A percentile compares a stretch with the other conserved stretches of the same genome.
phyloP scores from a whole-genome alignment of 2,113 vertebrate species.

The Pterophyllum scalare region DNA sequence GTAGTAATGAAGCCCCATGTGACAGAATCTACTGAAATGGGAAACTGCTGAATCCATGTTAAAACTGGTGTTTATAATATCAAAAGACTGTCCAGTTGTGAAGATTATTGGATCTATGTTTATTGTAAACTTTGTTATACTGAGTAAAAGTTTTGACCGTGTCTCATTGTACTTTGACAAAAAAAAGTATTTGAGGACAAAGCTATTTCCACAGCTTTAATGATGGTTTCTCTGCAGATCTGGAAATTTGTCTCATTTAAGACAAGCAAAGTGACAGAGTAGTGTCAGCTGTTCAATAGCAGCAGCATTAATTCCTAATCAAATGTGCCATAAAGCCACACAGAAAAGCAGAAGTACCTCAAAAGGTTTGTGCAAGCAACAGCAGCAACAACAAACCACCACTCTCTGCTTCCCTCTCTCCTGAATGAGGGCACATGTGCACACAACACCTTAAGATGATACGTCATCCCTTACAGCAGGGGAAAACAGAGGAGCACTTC shows the following conservation, averaged over 20 bases:
- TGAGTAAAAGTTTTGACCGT: neutral
- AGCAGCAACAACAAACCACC: neutral
- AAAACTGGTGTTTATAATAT: too few relatives aligned
- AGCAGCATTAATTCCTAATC: neutral
- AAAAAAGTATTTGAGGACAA: neutral
- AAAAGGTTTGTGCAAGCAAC: neutral
- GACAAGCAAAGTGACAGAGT: neutral
- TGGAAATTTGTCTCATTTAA: neutral
- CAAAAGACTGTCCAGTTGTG: rapidly evolving
- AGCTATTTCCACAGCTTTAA: neutral
- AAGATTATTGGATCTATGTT: neutral
- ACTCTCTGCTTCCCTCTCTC: neutral
- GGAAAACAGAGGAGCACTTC: conserved; percentile 54
- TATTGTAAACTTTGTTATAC: neutral
- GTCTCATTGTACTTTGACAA: neutral
- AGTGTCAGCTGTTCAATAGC: neutral
- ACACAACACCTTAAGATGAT: conserved; percentile 49
- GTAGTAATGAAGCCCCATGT: neutral
- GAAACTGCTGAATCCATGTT: neutral
- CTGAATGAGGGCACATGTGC: conserved; percentile 23
- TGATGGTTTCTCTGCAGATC: neutral
- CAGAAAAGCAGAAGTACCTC: conserved; percentile 10
- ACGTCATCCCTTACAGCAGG: conserved; percentile 52
- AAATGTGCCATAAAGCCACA: neutral
- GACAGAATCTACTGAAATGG: neutral